Evolutionary conservation across 2,113 vertebrate species (phyloP).

Genomic region (Aptenodytes patagonicus): DNA sequence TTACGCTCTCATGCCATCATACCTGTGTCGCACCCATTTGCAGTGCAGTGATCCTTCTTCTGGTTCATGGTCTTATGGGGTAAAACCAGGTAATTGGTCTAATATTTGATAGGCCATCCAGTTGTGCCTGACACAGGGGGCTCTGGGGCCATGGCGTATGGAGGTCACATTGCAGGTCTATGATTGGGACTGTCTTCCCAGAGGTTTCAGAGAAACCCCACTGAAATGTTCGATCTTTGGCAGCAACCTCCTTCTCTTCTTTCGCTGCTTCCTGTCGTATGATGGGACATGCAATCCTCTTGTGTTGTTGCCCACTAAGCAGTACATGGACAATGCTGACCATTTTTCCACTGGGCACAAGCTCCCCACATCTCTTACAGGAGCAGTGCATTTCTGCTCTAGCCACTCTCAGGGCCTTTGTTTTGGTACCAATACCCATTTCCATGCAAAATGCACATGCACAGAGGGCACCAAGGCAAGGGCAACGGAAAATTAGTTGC

Average conservation of each 20-base stretch:
- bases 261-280: background rate
- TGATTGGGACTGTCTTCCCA: background rate
- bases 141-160: accelerated
- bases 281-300: background rate
- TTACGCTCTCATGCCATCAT: accelerated
- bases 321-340: background rate
- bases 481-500: background rate
- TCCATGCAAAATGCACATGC: background rate
- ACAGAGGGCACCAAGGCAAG: background rate
- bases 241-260: background rate
- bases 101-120: background rate
- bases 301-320: background rate
- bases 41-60: background rate
- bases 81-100: background rate
- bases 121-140: background rate
- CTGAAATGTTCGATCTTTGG: background rate
- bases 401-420: background rate
- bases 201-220: background rate
- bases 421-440: background rate
- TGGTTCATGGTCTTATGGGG: background rate
- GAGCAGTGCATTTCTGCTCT: background rate
- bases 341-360: background rate
- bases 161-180: background rate
- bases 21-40: background rate
- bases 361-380: background rate